Base-by-base conservation (phyloP, 2,888 invertebrate species). In the Nephrotoma guestfalica region DNA sequence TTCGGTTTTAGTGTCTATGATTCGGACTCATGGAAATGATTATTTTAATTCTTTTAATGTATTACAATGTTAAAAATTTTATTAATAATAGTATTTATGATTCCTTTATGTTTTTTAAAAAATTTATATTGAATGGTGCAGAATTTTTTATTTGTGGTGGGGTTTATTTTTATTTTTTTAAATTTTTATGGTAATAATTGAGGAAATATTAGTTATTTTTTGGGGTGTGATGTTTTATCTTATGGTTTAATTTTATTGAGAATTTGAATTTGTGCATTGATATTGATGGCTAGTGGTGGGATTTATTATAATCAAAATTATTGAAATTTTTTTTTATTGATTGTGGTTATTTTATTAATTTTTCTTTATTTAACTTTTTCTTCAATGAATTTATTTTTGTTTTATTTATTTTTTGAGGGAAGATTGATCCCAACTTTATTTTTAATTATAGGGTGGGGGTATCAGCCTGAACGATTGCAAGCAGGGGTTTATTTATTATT, bases 381-480 rank as follows among this genome's bases (percentile, higher is more conserved):
- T 87, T 90, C 91, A 6, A 90, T 92, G 90, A 93, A 93, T 93
- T 91, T 94, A 90, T 92, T 95, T 92, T 89, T 93, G 89, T 95
- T 95, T 93, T 95, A 94, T 93, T 92, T 95, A 90, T 94, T 93
- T 93, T 95, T 95, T 94, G 95, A 95, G 87, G 90, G 92, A 2
- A 94, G 94, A 3, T 92, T 95, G 91, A 93, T 95, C 92, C 95
- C 94, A 15, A 94, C 93, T 18, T 93, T 95, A 90, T 90, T 95
- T 89, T 92, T 95, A 91, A 94, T 95, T 93, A 90, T 95, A 89
- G 94, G 94, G 0, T 95, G 95, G 86, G 95, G 95, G 0, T 93
- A 93, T 92, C 94, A 95, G 88, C 93, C 94, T 88, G 95, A 95
- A 88, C 95, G 95, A 0, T 90, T 95, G 90, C 93, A 94, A 88